Base-by-base conservation (phyloP, 2,113 vertebrate genomes). In the Mustela lutreola region DNA sequence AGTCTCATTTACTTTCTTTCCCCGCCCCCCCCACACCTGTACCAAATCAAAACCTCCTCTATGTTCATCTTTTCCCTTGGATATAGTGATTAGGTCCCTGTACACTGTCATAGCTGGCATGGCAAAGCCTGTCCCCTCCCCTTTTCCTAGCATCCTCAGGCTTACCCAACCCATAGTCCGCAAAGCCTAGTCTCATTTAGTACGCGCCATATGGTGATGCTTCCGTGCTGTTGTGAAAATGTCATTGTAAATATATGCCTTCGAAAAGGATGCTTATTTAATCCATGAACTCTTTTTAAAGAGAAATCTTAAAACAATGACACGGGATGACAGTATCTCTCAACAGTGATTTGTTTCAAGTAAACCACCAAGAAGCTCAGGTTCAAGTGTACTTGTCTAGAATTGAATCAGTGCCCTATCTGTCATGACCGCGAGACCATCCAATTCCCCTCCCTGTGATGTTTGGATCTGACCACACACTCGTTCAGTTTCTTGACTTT, bases 231-330 rank as follows among this genome's bases (percentile, higher is more conserved):
- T 53, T 92, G n/a, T 84, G 89, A 89, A 79, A 94, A 82, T 94
- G 67, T 88, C 94, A 79, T 53, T 84, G 71, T 88, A 90, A 95
- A 95, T 94, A 97, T 94, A 85, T 94, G 96, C 78, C 97, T 95
- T 85, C 48, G 45, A 15, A 45, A 83, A 70, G 53, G 63, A 89
- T 95, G 65, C 28, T 94, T 91, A 87, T 60, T 97, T 97, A 96
- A 89, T 91, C 36, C 53, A 42, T 26, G 65, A 71, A 60, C 4
- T 81, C 22, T 80, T 92, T 91, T 19, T 81, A 92, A 92, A 92
- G 16, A 95, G n/a, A 80, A 88, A 24, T 50, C 39, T 26, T 84
- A 42, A 83, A 96, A 48, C 2, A 28, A 53, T 84, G 85, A 62
- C 60, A 62, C 82, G 16, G 62, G 53, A 42, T 79, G 42, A 85